A percentile compares a stretch with the other conserved stretches of the same genome.
phyloP scores from a whole-genome alignment of 2,888 invertebrate species.

The Bibio marci region DNA sequence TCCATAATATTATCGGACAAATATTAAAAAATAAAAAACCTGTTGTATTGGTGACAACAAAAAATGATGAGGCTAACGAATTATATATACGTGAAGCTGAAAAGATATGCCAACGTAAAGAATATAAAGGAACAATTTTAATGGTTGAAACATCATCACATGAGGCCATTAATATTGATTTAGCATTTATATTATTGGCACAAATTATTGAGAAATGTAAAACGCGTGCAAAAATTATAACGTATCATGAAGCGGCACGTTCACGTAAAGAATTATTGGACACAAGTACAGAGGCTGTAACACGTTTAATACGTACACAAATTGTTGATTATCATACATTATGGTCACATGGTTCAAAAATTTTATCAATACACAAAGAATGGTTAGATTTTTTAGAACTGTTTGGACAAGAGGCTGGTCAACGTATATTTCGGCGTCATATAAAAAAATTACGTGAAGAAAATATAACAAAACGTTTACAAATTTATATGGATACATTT shows the following conservation, averaged over 20 bases:
- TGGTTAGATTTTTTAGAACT: constrained; percentile 78
- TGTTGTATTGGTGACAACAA: constrained; percentile 83
- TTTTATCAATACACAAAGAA: constrained; percentile 72
- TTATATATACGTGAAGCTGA: constrained; percentile 78
- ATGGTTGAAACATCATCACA: constrained; percentile 91
- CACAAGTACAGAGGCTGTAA: constrained; percentile 79
- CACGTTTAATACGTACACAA: constrained; percentile 68
- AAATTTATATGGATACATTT: constrained; percentile 58
- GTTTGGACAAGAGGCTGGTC: constrained; percentile 73
- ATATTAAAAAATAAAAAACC: constrained; percentile 89
- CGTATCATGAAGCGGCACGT: constrained; percentile 69
- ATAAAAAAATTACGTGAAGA: constrained; percentile 68
- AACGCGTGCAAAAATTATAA: constrained; percentile 41
- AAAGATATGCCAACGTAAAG: constrained; percentile 71
- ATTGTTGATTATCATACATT: constrained; percentile 67
- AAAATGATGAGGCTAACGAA: constrained; percentile 86
- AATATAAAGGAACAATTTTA: constrained; percentile 76
- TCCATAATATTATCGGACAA: constrained; percentile 69
- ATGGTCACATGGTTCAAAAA: constrained; percentile 76
- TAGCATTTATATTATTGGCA: constrained; percentile 75
- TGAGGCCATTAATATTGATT: constrained; percentile 89
- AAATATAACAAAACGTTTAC: constrained; percentile 55
- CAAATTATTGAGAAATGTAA: constrained; percentile 87
- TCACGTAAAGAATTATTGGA: constrained; percentile 77
- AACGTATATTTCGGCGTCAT: constrained; percentile 58